phyloP scores from a whole-genome alignment of 2,113 vertebrate genomes.

The Mus spicilegus region DNA sequence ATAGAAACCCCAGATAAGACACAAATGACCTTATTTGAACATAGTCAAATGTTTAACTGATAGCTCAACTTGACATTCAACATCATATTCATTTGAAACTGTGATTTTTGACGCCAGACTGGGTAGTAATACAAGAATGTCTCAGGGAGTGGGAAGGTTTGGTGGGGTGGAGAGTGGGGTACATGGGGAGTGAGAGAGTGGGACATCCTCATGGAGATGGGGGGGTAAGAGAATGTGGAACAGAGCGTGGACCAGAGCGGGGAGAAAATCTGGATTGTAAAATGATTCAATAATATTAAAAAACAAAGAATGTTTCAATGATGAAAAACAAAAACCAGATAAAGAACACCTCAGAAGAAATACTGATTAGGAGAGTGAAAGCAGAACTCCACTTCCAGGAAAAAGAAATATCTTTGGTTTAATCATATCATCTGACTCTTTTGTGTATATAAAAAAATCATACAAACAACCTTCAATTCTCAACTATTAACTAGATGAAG shows the following conservation, averaged over 20 bases:
- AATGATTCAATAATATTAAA: no score
- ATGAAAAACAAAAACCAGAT: background rate
- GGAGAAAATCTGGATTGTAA: no score
- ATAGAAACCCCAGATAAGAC: background rate
- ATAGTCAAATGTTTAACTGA: background rate
- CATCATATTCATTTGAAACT: background rate
- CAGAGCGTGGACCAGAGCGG: no score
- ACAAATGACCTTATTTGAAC: background rate
- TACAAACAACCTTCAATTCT: background rate
- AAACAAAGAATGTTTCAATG: background rate
- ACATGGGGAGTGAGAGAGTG: no score
- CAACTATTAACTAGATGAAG: background rate
- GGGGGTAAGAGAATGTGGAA: no score
- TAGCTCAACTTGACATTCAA: background rate
- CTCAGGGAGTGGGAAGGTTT: background rate
- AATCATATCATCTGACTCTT: background rate
- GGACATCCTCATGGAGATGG: no score
- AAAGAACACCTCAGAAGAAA: background rate
- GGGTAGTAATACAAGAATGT: background rate
- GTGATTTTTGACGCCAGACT: background rate
- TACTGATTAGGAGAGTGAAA: background rate
- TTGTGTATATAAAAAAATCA: background rate
- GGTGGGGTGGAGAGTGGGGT: no score
- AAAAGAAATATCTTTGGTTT: background rate
- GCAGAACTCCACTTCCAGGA: rapidly evolving